These are phyloP conservation scores for Drosophila pseudotalamancana DNA, from an alignment of 2,888 invertebrate genomes.

Conservation along the genomic window DNA sequence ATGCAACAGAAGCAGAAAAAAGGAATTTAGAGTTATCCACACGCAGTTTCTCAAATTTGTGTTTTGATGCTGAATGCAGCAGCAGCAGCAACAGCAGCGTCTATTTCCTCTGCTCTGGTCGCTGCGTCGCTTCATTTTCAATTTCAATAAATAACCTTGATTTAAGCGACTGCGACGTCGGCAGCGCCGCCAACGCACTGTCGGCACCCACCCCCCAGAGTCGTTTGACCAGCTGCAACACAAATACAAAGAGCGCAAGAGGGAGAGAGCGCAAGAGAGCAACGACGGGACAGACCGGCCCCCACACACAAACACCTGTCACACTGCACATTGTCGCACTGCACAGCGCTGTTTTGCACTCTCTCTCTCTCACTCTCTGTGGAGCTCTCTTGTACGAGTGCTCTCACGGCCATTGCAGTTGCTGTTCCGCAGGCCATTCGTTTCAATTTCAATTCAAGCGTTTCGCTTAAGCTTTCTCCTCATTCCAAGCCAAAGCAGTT, in stretches of 20 bases:
- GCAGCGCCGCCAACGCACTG: slow-evolving; percentile 39
- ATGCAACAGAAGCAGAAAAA: slow-evolving; percentile 13
- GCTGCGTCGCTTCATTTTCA: slow-evolving; percentile 70
- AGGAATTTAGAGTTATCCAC: slow-evolving; percentile 27
- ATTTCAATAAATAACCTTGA: slow-evolving; percentile 82
- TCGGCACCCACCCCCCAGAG: slow-evolving; percentile 44
- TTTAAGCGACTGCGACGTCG: slow-evolving; percentile 73
- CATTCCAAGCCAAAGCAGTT: slow-evolving; percentile 23
- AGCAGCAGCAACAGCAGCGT: slow-evolving; percentile 12
- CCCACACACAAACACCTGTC: slow-evolving; percentile 78
- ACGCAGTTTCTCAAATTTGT: slow-evolving; percentile 20
- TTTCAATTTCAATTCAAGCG: slow-evolving; percentile 50
- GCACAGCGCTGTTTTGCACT: slow-evolving; percentile 27
- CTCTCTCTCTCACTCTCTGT: slow-evolving; percentile 2
- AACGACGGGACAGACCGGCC: slow-evolving; percentile 62
- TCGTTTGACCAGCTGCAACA: slow-evolving; percentile 72
- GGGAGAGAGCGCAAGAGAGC: background rate
- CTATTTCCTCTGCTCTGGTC: slow-evolving; percentile 17
- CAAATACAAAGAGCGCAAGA: slow-evolving; percentile 36
- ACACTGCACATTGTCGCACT: slow-evolving; percentile 54
- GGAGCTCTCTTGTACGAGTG: slow-evolving; percentile 6
- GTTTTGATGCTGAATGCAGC: slow-evolving; percentile 25
- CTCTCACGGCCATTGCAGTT: slow-evolving; percentile 51
- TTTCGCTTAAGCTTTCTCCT: slow-evolving; percentile 55
- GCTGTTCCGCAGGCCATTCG: slow-evolving; percentile 46